phyloP scores from a whole-genome alignment of 1,140 invertebrate species.

The Drusus annulatus region DNA sequence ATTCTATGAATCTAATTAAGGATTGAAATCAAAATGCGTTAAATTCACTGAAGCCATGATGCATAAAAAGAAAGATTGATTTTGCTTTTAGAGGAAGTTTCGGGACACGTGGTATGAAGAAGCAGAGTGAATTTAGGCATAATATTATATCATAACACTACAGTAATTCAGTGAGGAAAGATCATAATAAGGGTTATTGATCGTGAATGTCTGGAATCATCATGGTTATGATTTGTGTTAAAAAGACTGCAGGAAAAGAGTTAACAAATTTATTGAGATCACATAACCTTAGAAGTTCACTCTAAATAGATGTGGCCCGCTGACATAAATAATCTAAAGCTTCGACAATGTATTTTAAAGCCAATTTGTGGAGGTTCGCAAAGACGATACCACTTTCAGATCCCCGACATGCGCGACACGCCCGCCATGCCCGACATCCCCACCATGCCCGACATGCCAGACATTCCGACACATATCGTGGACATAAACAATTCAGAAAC shows the following conservation, averaged over 20 bases:
- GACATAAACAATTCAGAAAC: conserved; percentile 31
- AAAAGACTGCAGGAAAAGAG: not conserved
- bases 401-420: not conserved
- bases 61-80: conserved; percentile 52
- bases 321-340: conserved; percentile 24
- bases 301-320: conserved; percentile 25
- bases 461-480: not conserved
- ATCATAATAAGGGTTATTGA: not conserved
- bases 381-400: conserved; percentile 58
- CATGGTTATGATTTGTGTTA: conserved; percentile 24
- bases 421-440: not conserved
- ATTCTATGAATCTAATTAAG: conserved; percentile 51
- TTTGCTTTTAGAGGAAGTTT: conserved; percentile 48
- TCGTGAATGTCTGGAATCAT: conserved; percentile 12
- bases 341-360: conserved; percentile 47
- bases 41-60: conserved; percentile 59
- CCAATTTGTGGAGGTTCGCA: conserved; percentile 58
- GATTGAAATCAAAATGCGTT: conserved; percentile 52
- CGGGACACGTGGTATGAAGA: conserved; percentile 56
- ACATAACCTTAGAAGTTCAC: not conserved
- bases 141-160: conserved; percentile 47
- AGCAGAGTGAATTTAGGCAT: conserved; percentile 52
- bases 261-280: too few relatives aligned
- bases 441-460: not conserved
- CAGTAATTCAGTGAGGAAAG: not conserved